These are phyloP conservation scores for Cryptoblepharus egeriae DNA, from an alignment of 2,797 vertebrate genomes.

Conservation along the genomic window DNA sequence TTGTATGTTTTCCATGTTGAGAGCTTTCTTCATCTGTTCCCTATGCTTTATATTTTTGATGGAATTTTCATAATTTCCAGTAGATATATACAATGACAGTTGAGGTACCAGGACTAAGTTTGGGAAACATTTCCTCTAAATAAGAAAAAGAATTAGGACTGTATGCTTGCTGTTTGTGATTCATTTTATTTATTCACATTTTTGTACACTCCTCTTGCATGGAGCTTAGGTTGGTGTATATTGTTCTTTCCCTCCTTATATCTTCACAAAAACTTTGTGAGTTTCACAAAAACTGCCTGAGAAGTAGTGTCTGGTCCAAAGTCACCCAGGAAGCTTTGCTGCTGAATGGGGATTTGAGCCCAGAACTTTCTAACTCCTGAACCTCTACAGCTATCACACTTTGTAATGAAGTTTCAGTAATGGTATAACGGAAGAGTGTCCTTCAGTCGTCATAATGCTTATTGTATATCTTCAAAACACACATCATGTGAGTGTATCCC, in stretches of 20 bases:
- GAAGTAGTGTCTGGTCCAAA: too few species aligned
- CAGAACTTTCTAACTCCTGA: too few species aligned
- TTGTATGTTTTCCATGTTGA: background rate
- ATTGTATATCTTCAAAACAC: slow-evolving; percentile 8
- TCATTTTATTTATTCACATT: background rate
- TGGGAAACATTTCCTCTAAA: slow-evolving; percentile 24
- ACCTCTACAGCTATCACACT: too few species aligned
- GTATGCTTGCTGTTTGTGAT: background rate
- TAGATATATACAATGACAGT: background rate
- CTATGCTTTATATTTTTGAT: background rate
- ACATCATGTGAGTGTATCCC: background rate
- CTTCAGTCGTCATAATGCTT: slow-evolving; percentile 11
- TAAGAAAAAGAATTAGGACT: too few species aligned
- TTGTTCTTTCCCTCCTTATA: too few species aligned
- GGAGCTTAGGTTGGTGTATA: too few species aligned
- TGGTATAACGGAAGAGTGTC: slow-evolving; percentile 8
- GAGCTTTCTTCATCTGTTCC: too few species aligned
- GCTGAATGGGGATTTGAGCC: too few species aligned
- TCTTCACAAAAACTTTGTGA: too few species aligned
- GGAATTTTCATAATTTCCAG: background rate
- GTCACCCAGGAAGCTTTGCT: too few species aligned
- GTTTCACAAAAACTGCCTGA: too few species aligned
- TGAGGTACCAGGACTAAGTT: slow-evolving; percentile 6
- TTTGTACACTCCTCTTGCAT: too few species aligned
- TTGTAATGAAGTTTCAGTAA: background rate